Base-by-base conservation (phyloP, 2,797 vertebrate genomes). In the Myotis planiceps region DNA sequence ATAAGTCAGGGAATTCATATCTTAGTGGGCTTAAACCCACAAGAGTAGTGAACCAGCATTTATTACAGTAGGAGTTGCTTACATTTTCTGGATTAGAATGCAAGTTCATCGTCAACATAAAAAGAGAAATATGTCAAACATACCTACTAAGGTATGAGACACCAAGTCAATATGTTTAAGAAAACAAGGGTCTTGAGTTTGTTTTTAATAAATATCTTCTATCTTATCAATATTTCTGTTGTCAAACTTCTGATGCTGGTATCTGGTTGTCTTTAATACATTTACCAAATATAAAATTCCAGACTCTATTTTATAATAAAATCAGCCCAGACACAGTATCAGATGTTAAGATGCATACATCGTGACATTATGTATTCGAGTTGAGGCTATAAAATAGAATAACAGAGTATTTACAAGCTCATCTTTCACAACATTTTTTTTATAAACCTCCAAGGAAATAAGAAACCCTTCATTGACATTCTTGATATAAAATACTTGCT, bases 381-480 rank as follows among this genome's bases (percentile, higher is more conserved):
- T 96, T 97, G 96, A 98, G 97, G 98, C 96, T 97, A 95, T 37
- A 97, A 89, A 97, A 97, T 88, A 96, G 92, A 96, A 89, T 86
- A 95, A 89, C 96, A 94, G 39, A 65, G 58, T 98, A 98, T 98
- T 98, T 98, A 98, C 97, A 98, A 66, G 63, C 86, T 96, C 96
- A 97, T 96, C 97, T 98, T 98, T 90, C 93, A 96, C 94, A 91
- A 94, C 32, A 58, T 65, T 96, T 93, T 97, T 93, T 97, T 97
- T 79, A 98, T 71, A 96, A 97, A 89, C 90, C 97, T 65, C 82
- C 68, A 68, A 96, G 95, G 97, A 98, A 96, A 97, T 95, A 98
- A 96, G 93, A 98, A 97, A 94, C 97, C 98, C 96, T 98, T 98
- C 96, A 96, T 94, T 97, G 97, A 98, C 97, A 98, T 98, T 97